Evolutionary conservation across 2,888 invertebrate genomes (phyloP), one percentile per base, ranked within the genome.

Genomic region (Tiliacea aurago): DNA sequence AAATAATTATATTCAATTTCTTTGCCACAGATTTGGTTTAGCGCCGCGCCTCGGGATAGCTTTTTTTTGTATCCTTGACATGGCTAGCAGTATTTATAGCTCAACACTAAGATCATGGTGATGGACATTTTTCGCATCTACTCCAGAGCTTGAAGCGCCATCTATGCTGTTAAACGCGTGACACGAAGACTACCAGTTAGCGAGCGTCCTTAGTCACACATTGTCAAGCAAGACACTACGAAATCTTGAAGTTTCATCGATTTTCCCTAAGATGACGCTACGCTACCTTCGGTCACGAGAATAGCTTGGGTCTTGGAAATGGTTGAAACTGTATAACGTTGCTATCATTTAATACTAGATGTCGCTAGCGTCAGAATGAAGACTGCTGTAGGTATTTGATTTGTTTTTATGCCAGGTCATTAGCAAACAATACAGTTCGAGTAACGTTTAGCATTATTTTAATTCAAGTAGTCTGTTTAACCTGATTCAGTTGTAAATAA

Each of bases 181-280:
- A 49, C n/a, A 43, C 20, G 4, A 18, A 61, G 6, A 15, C 5
- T 10, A 23, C 4, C 4, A n/a, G 7, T n/a, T 15, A 28, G 11
- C 33, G 1, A 15, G 7, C 10, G 20, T 23, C 11, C 47, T n/a
- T 49, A 58, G 47, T 51, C 43, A 41, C 13, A n/a, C 2, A 37
- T 11, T 23, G 20, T 9, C 1, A 15, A 23, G 10, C 37, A 45
- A n/a, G 18, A 47, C 11, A 20, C 13, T 23, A 59, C 23, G 49
- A 11, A 6, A 23, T 20, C 20, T 23, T 53, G 10, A 45, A 56
- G 55, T 37, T 73, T 37, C 6, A 15, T 23, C 2, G 0, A 63
- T 66, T 56, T 66, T 41, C 73, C 62, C 33, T 2, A 23, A 73
- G 77, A 79, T 77, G 79, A 65, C 73, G 79, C 45, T 73, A 28